Base-by-base conservation (phyloP, 2,113 vertebrate species). In the Oostethus manadensis region DNA sequence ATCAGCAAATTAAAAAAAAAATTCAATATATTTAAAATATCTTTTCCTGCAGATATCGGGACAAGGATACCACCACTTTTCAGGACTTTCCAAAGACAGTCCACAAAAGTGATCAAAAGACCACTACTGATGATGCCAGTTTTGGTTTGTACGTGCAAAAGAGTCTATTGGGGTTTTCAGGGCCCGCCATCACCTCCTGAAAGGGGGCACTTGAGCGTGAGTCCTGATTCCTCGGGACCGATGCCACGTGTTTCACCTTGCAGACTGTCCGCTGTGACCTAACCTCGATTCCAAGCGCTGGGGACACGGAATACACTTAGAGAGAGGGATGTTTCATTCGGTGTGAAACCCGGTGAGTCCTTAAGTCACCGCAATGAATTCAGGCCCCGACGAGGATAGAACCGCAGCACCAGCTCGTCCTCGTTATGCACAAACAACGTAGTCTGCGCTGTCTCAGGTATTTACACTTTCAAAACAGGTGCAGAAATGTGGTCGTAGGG, bases 221-320 rank as follows among this genome's bases (percentile, higher is more conserved):
- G 56, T 62, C 35, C 61, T 56, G 66, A 62, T 69, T 70, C 67
- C 59, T 61, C 56, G 53, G 74, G 71, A 68, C 38, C 65, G 58
- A 20, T 68, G 76, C 76, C 68, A 72, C 53, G 70, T 60, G 54
- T 73, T 82, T 79, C 72, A 86, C 82, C 64, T 73, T 86, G 72
- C 51, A 60, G 20, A 43, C 56, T 56, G 56, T 61, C 70, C 71
- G 62, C 65, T 47, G 56, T 60, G 71, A 64, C 70, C 63, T 62
- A 55, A 62, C 51, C 23, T 67, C 38, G 45, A 57, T 51, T 60
- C 21, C 60, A 61, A 64, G 44, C 46, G 51, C 63, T 56, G 59
- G 76, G 72, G 11, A 61, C 68, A 66, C 48, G 22, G 62, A 70
- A 71, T 75, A 73, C 68, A 77, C 72, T 79, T 72, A 43, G 22